Evolutionary conservation across 2,888 invertebrate genomes (phyloP), one percentile per base, ranked within the genome.

Genomic region (Andricus curvator): DNA sequence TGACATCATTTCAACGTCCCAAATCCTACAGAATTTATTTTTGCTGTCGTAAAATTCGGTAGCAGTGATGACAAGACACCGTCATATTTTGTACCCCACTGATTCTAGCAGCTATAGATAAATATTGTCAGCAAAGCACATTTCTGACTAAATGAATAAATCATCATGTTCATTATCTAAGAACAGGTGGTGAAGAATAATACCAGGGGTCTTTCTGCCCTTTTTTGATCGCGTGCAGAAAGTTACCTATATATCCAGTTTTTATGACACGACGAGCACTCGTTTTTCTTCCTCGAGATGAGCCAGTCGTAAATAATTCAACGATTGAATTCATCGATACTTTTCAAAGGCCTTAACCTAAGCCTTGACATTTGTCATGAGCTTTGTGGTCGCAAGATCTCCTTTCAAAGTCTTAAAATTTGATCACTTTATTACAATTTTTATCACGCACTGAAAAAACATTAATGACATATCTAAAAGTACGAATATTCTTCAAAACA

Each of bases 261-360:
- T 74, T 74, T 56, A 48, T 74, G 51, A 51, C 74, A 74, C 33
- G 51, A 22, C n/a, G 4, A 74, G 56, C 33, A 56, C n/a, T 70
- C 70, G 17, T 51, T 37, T 29, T 70, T 70, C 22, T 51, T 70
- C 20, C n/a, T 51, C 33, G 29, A 51, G 70, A 70, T 70, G 70
- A 51, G 33, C 29, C 29, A 70, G 25, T 62, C 62, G 25, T 70
- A 17, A 70, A 29, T 70, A 33, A 70, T 70, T 70, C 70, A 56
- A 70, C 70, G 70, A 48, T 70, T 29, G 48, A 70, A 70, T 51
- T 17, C 29, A 51, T 51, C 48, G 48, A 74, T 74, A 70, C 51
- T 74, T 74, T 74, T 33, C 33, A 51, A 74, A 74, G 74, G 17
- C 51, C 51, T 70, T 11, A 68, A 70, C 70, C 51, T 29, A 70